A percentile compares a stretch with the other conserved stretches of the same genome.
phyloP scores from a whole-genome alignment of 35 echinoderm and acorn worm genomes.

The Apostichopus californicus region DNA sequence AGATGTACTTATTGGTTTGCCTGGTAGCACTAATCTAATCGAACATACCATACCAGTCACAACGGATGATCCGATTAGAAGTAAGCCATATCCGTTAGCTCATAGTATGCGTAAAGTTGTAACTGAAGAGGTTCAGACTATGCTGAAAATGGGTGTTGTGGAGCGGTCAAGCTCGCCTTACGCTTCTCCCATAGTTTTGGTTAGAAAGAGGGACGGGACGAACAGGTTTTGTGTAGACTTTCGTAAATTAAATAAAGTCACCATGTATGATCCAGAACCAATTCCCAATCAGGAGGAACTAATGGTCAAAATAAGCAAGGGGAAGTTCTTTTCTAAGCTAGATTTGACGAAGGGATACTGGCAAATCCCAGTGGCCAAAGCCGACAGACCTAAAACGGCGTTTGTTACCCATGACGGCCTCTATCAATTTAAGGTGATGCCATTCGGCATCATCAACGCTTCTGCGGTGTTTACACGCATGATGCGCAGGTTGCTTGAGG shows the following conservation, averaged over 20 bases:
- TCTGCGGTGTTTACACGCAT: slow-evolving; percentile 58
- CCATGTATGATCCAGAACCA: too few relatives aligned
- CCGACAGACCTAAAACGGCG: slow-evolving; percentile 30
- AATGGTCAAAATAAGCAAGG: too few relatives aligned
- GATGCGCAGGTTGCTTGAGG: slow-evolving; percentile 55
- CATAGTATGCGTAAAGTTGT: not conserved
- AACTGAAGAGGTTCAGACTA: too few relatives aligned
- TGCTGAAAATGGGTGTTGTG: too few relatives aligned
- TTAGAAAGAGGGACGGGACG: too few relatives aligned
- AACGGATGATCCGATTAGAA: not conserved
- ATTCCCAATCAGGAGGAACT: too few relatives aligned
- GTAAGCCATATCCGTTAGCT: slow-evolving; percentile 1
- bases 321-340: too few relatives aligned
- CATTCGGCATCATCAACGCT: slow-evolving; percentile 62
- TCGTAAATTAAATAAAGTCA: too few relatives aligned
- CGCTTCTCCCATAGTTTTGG: too few relatives aligned
- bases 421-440: slow-evolving; percentile 68
- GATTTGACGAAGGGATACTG: too few relatives aligned
- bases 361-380: slow-evolving; percentile 7
- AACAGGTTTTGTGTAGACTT: too few relatives aligned
- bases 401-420: slow-evolving; percentile 60
- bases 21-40: not conserved
- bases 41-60: not conserved
- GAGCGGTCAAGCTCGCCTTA: too few relatives aligned
- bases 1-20: not conserved